Conservation (phyloP, 2,113 vertebrate genomes). For the Bos taurus region DNA sequence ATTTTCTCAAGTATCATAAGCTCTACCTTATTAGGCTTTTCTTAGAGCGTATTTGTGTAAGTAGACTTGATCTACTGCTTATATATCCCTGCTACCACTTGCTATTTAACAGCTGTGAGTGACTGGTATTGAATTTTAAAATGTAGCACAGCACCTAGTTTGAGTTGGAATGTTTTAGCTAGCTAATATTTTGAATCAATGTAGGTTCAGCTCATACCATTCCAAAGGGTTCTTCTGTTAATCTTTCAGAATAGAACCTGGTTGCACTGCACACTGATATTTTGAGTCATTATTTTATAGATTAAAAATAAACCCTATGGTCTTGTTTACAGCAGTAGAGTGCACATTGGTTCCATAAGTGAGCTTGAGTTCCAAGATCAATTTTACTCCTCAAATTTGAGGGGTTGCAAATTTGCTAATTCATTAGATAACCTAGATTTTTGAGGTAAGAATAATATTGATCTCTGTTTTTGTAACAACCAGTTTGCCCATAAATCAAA, state of each 20-base stretch:
- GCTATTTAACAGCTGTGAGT: neutral
- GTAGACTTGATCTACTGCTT: conserved; percentile 38
- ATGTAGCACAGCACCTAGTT: conserved; percentile 29
- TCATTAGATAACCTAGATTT: neutral
- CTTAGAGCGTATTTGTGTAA: conserved; percentile 46
- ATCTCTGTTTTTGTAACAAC: conserved; percentile 52
- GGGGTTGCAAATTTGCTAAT: neutral
- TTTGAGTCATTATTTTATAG: conserved; percentile 60
- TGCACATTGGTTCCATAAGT: conserved; percentile 32
- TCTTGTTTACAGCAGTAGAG: conserved; percentile 52
- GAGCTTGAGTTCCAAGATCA: conserved; percentile 45
- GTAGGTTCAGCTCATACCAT: conserved; percentile 36
- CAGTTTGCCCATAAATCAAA: conserved; percentile 24
- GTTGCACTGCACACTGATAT: conserved; percentile 68
- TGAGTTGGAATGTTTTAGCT: conserved; percentile 38
- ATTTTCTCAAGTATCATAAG: conserved; percentile 35
- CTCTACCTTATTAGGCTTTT: conserved; percentile 60
- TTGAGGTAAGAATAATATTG: conserved; percentile 43
- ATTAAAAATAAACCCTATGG: conserved; percentile 31
- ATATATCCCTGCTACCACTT: neutral
- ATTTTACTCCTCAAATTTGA: conserved; percentile 46
- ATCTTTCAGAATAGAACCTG: conserved; percentile 68
- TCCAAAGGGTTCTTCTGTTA: conserved; percentile 57
- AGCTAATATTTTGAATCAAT: conserved; percentile 51
- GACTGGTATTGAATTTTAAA: conserved; percentile 39